Evolutionary conservation across 2,113 vertebrate species (phyloP).

Genomic region (Etia nguti): DNA sequence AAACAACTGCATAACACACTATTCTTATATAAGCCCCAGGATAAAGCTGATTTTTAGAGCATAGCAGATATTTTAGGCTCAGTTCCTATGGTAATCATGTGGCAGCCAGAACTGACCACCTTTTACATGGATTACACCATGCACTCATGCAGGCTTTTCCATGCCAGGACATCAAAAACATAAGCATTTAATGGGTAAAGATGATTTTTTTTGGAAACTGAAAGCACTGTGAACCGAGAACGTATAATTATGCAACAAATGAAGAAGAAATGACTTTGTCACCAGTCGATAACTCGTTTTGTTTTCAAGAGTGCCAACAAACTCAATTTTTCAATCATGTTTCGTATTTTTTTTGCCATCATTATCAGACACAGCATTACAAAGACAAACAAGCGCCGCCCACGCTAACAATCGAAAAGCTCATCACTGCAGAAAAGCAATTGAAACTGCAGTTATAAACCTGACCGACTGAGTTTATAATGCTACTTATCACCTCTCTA

Average conservation of each 20-base stretch:
- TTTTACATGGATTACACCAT: neutral
- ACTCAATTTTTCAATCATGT: neutral
- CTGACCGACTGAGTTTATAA: neutral
- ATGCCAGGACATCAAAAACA: neutral
- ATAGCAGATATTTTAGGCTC: neutral
- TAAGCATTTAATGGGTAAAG: neutral
- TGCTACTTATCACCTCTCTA: too few relatives aligned
- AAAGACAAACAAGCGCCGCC: neutral
- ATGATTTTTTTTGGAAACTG: neutral
- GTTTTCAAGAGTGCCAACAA: neutral
- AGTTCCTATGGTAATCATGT: neutral
- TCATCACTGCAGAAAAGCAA: neutral
- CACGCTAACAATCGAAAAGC: neutral
- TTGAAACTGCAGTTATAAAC: neutral
- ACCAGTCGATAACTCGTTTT: neutral
- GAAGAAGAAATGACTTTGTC: neutral
- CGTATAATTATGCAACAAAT: neutral
- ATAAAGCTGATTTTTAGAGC: neutral
- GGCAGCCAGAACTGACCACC: neutral
- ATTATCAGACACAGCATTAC: neutral
- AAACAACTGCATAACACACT: neutral
- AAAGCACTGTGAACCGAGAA: neutral
- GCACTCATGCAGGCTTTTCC: neutral
- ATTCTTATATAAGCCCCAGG: neutral
- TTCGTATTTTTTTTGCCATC: rapidly evolving